Evolutionary conservation across 2,797 vertebrate species (phyloP).

Genomic region (Spea hammondii): DNA sequence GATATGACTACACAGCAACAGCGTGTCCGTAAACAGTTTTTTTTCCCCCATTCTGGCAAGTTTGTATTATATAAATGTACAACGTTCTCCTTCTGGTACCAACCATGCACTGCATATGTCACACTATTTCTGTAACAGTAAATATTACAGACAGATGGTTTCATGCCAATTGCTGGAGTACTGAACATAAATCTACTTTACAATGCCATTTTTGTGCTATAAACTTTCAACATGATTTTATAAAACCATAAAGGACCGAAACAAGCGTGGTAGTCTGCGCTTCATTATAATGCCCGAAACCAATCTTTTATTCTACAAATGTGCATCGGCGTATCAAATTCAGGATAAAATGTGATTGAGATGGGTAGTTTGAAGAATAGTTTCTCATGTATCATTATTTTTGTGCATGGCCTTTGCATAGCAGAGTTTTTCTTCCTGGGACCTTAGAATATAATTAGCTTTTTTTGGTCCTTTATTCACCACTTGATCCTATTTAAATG

Average conservation of each 20-base stretch:
- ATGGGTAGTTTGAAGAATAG: slow-evolving; percentile 17
- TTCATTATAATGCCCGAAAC: slow-evolving; percentile 5
- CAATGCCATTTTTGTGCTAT: slow-evolving; percentile 8
- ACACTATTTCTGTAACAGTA: neutral
- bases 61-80: neutral
- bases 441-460: slow-evolving; percentile 59
- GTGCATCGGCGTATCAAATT: slow-evolving; percentile 11
- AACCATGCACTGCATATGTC: neutral
- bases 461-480: slow-evolving; percentile 59
- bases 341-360: slow-evolving; percentile 17
- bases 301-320: slow-evolving; percentile 19
- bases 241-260: neutral
- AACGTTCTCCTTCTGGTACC: neutral
- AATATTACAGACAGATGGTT: slow-evolving; percentile 9
- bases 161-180: slow-evolving; percentile 2
- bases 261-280: neutral
- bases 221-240: slow-evolving; percentile 4
- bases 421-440: slow-evolving; percentile 58
- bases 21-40: neutral
- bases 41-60: neutral
- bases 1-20: too few relatives aligned
- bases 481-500: slow-evolving; percentile 73
- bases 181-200: slow-evolving; percentile 7
- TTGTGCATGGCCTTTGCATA: slow-evolving; percentile 55
- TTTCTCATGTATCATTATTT: slow-evolving; percentile 45